A percentile compares a stretch with the other conserved stretches of the same genome.
These are phyloP conservation scores for Meriones psammophilus DNA, from an alignment of 2,797 vertebrate genomes.

Conservation along the genomic window DNA sequence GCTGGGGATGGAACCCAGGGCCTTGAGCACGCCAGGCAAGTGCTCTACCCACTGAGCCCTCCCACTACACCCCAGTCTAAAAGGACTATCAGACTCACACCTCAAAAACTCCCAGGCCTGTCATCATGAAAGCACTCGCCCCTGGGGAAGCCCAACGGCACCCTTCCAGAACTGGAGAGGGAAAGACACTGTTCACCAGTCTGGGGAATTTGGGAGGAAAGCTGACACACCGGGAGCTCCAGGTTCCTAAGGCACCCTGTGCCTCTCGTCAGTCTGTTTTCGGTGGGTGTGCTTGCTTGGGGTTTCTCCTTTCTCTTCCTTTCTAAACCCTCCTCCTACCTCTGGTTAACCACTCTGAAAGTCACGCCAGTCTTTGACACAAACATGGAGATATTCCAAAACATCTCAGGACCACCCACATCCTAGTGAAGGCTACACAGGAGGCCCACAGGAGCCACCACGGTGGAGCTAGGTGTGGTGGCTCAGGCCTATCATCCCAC, in stretches of 20 bases:
- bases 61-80: not conserved
- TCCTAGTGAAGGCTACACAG: not conserved
- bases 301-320: no score
- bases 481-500: not conserved
- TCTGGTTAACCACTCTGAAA: not conserved
- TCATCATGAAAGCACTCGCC: not conserved
- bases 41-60: not conserved
- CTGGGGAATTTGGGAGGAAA: not conserved
- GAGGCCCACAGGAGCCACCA: not conserved
- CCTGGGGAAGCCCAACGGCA: not conserved
- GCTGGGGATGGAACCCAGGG: not conserved
- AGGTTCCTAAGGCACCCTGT: not conserved
- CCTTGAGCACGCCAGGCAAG: no score
- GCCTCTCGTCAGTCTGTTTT: not conserved
- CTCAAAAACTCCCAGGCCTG: not conserved
- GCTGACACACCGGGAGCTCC: not conserved
- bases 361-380: constrained; percentile 9
- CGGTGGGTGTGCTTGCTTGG: not conserved
- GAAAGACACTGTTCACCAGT: not conserved
- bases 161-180: not conserved
- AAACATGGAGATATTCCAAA: not conserved
- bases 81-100: not conserved
- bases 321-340: not conserved
- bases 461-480: no score
- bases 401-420: not conserved